Base-by-base conservation (phyloP, 2,888 invertebrate species). In the Alcis repandata region DNA sequence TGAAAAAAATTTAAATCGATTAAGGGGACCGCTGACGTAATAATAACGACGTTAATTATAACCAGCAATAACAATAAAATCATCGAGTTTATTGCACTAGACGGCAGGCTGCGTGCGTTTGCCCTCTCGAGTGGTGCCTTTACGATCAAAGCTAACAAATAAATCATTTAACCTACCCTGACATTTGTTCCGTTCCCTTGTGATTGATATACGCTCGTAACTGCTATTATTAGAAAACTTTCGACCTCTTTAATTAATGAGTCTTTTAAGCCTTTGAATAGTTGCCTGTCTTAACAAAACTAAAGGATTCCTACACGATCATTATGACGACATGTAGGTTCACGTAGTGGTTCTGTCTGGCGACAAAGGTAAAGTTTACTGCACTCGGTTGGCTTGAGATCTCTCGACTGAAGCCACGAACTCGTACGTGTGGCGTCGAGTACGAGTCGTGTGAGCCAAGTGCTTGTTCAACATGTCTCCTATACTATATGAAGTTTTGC, bases 391-490 rank as follows among this genome's bases (percentile, higher is more conserved):
- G 72, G 67, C 73, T 80, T 67, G 72, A 85, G 85, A 67, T 78
- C 80, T 73, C 86, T 87, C 73, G 67, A 73, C 71, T 80, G 77
- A 78, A 82, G 84, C 79, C 74, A 72, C 27, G 32, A 43, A 36
- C 56, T 56, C 62, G 78, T 81, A 83, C 84, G 86, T 83, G 85
- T 86, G 72, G 83, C 82, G 79, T 83, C 80, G 82, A 83, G 84
- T 82, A 78, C 76, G 72, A 83, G 81, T 82, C 80, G 62, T 71
- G 71, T 67, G 63, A 27, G 75, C 73, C 67, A 76, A 90, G 92
- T 84, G 89, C 86, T 88, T 86, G 88, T 92, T 89, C 88, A 90
- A 88, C 90, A 83, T 86, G 90, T 88, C 90, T 90, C 84, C 81
- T 79, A 59, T n/a, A n/a, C n/a, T n/a, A n/a, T n/a, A n/a, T 48